A percentile compares a stretch with the other conserved stretches of the same genome.
phyloP scores from a whole-genome alignment of 2,888 invertebrate species.

The Caenorhabditis sp. region DNA sequence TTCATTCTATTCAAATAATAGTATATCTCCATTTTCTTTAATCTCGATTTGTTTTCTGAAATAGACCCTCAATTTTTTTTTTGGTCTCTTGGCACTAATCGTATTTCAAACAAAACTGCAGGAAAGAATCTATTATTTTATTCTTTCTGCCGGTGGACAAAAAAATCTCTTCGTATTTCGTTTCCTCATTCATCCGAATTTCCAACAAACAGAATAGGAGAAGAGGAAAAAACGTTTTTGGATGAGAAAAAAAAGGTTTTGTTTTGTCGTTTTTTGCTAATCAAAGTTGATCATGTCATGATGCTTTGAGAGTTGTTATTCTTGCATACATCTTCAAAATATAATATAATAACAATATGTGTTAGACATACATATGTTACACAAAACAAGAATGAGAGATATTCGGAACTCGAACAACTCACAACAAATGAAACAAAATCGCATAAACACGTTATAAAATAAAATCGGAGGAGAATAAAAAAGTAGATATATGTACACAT shows the following conservation, averaged over 20 bases:
- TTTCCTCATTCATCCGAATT: conserved; percentile 4
- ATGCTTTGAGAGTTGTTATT: too few relatives aligned
- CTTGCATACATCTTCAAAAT: too few relatives aligned
- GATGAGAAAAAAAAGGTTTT: too few relatives aligned
- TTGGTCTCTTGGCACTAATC: conserved; percentile 25
- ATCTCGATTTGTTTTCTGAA: background rate
- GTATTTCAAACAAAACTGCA: conserved; percentile 27
- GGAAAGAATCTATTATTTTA: background rate
- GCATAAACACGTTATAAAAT: too few relatives aligned
- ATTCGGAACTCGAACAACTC: too few relatives aligned
- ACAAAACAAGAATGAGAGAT: too few relatives aligned
- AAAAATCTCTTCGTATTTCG: background rate
- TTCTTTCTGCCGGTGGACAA: conserved; percentile 10
- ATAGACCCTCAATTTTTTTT: conserved; percentile 17
- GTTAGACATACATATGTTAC: too few relatives aligned
- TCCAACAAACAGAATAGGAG: background rate
- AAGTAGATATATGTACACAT: background rate
- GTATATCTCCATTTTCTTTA: background rate
- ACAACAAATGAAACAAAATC: too few relatives aligned
- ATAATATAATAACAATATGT: too few relatives aligned
- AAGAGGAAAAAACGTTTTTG: background rate
- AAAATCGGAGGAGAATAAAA: too few relatives aligned
- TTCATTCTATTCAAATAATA: background rate
- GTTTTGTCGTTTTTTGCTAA: too few relatives aligned
- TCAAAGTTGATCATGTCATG: too few relatives aligned